Evolutionary conservation across 2,113 vertebrate genomes (phyloP), one percentile per base, ranked within the genome.

Genomic region (Hystrix cristata): DNA sequence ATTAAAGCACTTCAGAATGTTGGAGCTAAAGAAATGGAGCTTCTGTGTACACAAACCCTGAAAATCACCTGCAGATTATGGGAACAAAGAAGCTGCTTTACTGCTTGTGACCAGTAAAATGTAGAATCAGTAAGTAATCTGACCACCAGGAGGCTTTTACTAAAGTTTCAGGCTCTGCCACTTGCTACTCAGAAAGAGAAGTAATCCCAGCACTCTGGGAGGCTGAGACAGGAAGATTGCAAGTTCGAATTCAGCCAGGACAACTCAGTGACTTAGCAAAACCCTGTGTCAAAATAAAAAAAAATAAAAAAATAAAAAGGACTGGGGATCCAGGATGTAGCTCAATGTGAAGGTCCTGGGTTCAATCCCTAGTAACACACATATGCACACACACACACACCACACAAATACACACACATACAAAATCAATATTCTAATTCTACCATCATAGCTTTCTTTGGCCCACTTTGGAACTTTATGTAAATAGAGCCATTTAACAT

Each of bases 1-100:
- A 76, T 95, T 91, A 91, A 91, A 34, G 69, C 31, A 60, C 38
- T 93, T 59, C 59, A 46, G 59, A 90, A 81, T 85, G 46, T 78
- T 86, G 60, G 23, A 12, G 12, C 27, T 64, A 51, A 97, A 92
- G 51, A 95, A 72, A 80, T 80, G 19, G 59, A 91, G 59, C 8
- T 62, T 96, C 27, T 38, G 95, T 92, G 19, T 16, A 21, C 7
- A 16, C 69, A 89, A 85, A 38, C 4, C 11, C 38, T 76, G 19
- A 10, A 86, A 94, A 16, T 21, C 12, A 76, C 14, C 19, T 46
- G 18, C 48, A 57, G 43, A 57, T 67, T 72, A 81, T 29, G 29
- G 48, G 12, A 72, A 59, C 55, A 53, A 84, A 64, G 91, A 90
- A 79, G 29, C 25, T 12, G 16, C 55, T 79, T 21, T 65, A 15